These are phyloP conservation scores for Caerostris darwini DNA, from an alignment of 1,140 invertebrate genomes.

Conservation along the genomic window DNA sequence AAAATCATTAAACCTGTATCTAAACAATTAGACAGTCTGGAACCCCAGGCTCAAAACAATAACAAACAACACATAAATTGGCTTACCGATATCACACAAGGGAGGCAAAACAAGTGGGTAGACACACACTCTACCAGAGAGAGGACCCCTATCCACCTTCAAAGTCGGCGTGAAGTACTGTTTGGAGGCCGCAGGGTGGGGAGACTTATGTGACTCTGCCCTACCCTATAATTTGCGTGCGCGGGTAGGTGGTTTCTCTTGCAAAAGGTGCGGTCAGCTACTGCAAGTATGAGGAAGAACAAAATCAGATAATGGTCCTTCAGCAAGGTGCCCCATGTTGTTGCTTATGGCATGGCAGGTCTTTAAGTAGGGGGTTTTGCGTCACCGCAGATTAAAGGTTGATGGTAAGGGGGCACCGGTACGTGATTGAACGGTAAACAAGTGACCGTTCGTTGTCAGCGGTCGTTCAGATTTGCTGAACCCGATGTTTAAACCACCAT, in stretches of 20 bases:
- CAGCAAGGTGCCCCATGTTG: not conserved
- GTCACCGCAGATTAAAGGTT: constrained; percentile 21
- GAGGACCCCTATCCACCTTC: not conserved
- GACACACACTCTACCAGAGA: not conserved
- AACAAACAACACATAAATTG: not conserved
- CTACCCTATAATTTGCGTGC: constrained; percentile 60
- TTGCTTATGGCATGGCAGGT: not conserved
- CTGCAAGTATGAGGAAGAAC: constrained; percentile 51
- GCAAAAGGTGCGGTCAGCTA: constrained; percentile 52
- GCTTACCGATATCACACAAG: not conserved
- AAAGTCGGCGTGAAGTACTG: constrained; percentile 53
- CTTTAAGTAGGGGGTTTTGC: constrained; percentile 61
- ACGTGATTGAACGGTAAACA: constrained; percentile 37
- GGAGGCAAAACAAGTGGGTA: not conserved
- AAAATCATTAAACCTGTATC: too few relatives aligned
- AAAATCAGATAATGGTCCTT: constrained; percentile 48
- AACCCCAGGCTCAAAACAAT: not conserved
- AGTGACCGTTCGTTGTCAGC: constrained; percentile 48
- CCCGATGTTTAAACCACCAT: constrained; percentile 5
- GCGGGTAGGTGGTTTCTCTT: constrained; percentile 32
- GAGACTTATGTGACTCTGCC: not conserved
- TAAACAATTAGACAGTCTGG: too few relatives aligned
- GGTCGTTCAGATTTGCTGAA: not conserved
- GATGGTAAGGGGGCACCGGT: not conserved
- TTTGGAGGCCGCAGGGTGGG: constrained; percentile 32